Evolutionary conservation across 2,888 invertebrate species (phyloP).

Genomic region (Tipula unca): DNA sequence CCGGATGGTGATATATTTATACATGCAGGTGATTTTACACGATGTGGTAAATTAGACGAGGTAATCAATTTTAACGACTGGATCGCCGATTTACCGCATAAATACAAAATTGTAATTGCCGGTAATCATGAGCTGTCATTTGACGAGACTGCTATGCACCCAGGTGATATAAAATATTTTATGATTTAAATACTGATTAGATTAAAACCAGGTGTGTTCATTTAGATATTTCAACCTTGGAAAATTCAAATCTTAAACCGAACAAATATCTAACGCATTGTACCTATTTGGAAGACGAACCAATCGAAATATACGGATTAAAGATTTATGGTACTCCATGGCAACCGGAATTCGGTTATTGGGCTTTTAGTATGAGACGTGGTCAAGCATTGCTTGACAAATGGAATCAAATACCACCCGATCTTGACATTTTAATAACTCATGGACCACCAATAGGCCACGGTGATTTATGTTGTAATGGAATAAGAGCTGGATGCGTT

Average conservation of each 20-base stretch:
- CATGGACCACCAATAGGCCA: constrained; percentile 81
- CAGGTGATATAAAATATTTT: neutral
- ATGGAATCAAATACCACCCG: constrained; percentile 69
- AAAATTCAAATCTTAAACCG: too few relatives aligned
- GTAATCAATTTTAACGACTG: constrained; percentile 67
- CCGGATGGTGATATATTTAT: constrained; percentile 77
- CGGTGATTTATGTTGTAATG: constrained; percentile 66
- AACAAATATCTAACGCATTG: constrained; percentile 68
- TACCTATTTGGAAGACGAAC: constrained; percentile 65
- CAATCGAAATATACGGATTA: constrained; percentile 57
- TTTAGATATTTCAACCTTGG: neutral
- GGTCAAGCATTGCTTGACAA: constrained; percentile 63
- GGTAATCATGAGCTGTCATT: constrained; percentile 83
- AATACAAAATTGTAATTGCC: constrained; percentile 72
- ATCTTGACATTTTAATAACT: constrained; percentile 68
- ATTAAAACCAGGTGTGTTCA: neutral
- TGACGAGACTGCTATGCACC: too few relatives aligned
- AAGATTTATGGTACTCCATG: constrained; percentile 78
- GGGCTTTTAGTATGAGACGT: constrained; percentile 73
- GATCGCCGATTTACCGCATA: constrained; percentile 65
- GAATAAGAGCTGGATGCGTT: constrained; percentile 71
- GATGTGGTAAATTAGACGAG: constrained; percentile 63
- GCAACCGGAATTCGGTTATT: constrained; percentile 73
- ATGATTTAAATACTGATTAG: neutral
- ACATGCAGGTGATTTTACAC: constrained; percentile 79